Evolutionary conservation across 2,113 vertebrate species (phyloP), one percentile per base, ranked within the genome.

Genomic region (Fulica atra): DNA sequence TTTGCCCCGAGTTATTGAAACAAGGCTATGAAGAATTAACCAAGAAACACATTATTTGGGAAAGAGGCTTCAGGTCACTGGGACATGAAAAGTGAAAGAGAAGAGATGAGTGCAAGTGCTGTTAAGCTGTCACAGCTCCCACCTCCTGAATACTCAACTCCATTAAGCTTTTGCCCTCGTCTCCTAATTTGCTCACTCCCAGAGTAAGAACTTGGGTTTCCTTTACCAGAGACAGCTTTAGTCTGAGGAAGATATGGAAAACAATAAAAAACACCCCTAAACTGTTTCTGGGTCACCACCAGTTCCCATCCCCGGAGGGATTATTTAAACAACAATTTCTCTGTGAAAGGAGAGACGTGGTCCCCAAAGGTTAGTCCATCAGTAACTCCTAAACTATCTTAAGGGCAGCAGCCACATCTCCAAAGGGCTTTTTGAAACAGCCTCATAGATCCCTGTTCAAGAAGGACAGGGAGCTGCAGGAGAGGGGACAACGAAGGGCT

Each of bases 271-370:
- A 78, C 91, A 79, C 23, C 23, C 24, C 73, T 81, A 86, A 97
- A 94, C 83, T 78, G 85, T 97, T 98, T 98, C 96, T 98, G 97
- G 97, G 97, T 98, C 97, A 98, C 77, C 29, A 93, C 86, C 96
- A 96, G 97, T 95, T 94, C 94, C 92, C 92, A 95, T 95, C 95
- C 96, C 94, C 2, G 2, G 35, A 53, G 44, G 89, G 46, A 23
- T 89, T 93, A 56, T 96, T 97, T 96, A 95, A 98, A 97, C 96
- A 97, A 96, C 46, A 91, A 95, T 97, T 97, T 96, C 95, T 97
- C 85, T 78, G 78, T 60, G 79, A 90, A 97, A 96, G 91, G 90
- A 13, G n/a, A 95, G 95, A 89, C 85, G 95, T 68, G 26, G 88
- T 93, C 97, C 97, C 95, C 63, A 96, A 96, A 97, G 96, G 96